Evolutionary conservation across 2,888 invertebrate species (phyloP), one percentile per base, ranked within the genome.

Genomic region (Rapana venosa): DNA sequence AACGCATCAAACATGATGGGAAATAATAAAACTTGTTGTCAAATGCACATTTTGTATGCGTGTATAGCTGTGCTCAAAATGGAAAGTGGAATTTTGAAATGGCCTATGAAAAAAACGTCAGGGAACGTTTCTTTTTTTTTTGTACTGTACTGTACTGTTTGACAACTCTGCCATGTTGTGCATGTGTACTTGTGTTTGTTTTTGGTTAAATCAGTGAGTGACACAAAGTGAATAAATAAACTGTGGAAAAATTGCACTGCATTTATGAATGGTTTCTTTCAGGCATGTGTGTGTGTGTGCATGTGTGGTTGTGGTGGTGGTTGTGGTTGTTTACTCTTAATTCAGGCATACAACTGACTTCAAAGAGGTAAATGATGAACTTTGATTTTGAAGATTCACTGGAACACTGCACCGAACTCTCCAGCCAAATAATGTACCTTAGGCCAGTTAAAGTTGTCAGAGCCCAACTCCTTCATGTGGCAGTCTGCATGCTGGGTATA

Each of bases 21-120:
- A 79, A 22, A 17, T 32, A 32, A 5, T 5, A 56, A 47, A 20
- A 47, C 22, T 83, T 47, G 83, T 84, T 85, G 84, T 66, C 26
- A 35, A 83, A 86, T 86, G 32, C 35, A 58, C 20, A 8, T 66
- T 35, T 13, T 83, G 81, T 83, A 36, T 83, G 26, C 30, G 11
- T 86, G 84, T 58, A 4, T 85, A 32, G 32, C 20, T 86, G 86
- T 86, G 86, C 86, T 86, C 86, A 86, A 86, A 20, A 58, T 85
- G 77, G 77, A 32, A 20, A 20, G 77, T 79, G 81, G 81, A 83
- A 47, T 4, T 26, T 74, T 22, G 8, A 83, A 66, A 58, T 35
- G 32, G 86, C 86, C 86, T 86, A 86, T 86, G 35, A 61, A 56
- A 22, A 85, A 86, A 61, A 86, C 26, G 86, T 86, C 86, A 86